Evolutionary conservation across 1,140 invertebrate species (phyloP).

Genomic region (Cotesia glomerata): DNA sequence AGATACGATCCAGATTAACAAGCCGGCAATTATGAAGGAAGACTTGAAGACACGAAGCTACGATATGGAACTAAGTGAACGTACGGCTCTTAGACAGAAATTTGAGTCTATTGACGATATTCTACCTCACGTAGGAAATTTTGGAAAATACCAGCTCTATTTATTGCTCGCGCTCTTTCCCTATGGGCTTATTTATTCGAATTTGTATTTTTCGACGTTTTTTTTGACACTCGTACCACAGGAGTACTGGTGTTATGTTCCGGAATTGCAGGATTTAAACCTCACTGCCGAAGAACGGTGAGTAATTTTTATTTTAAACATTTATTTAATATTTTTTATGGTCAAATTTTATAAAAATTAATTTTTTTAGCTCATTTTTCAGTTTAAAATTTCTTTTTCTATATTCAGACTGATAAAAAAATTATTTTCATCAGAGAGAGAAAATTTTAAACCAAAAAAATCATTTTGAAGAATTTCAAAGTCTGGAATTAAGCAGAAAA

Average conservation of each 20-base stretch:
- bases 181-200: slow-evolving; percentile 52
- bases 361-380: too few species aligned
- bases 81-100: slow-evolving; percentile 46
- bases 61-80: slow-evolving; percentile 39
- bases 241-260: slow-evolving; percentile 60
- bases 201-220: slow-evolving; percentile 59
- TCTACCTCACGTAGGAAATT: slow-evolving; percentile 63
- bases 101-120: slow-evolving; percentile 63
- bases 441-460: too few species aligned
- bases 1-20: slow-evolving; percentile 1
- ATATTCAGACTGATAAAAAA: too few species aligned
- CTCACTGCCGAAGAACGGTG: slow-evolving; percentile 50
- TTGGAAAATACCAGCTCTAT: slow-evolving; percentile 65
- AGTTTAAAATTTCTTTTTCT: too few species aligned
- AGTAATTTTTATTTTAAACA: background rate
- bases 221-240: slow-evolving; percentile 58
- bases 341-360: background rate
- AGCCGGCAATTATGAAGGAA: slow-evolving; percentile 27
- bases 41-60: slow-evolving; percentile 28
- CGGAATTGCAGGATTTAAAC: slow-evolving; percentile 42
- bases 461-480: too few species aligned
- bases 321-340: background rate
- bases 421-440: too few species aligned
- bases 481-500: too few species aligned
- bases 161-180: slow-evolving; percentile 58